Conservation (phyloP, 2,888 invertebrate genomes). For the Cantharis nigra region DNA sequence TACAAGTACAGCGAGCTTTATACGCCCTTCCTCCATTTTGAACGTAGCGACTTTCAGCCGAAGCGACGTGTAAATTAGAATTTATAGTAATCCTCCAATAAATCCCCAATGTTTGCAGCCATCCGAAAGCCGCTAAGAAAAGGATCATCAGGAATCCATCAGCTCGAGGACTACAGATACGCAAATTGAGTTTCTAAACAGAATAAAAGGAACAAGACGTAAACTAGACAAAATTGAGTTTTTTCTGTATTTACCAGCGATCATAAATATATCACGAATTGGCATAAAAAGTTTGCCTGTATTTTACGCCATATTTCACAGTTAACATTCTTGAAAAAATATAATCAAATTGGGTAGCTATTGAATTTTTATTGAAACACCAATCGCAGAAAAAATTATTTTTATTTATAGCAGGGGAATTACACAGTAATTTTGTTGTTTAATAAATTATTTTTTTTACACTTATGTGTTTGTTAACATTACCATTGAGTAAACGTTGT, state of each 20-base stretch:
- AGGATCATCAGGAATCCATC: conserved; percentile 36
- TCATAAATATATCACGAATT: not conserved
- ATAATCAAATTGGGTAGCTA: not conserved
- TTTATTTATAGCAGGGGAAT: not conserved
- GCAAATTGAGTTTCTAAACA: conserved; percentile 32
- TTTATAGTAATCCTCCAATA: conserved; percentile 38
- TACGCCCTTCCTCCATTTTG: not conserved
- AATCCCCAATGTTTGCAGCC: conserved; percentile 36
- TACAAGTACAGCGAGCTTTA: conserved; percentile 11
- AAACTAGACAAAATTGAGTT: conserved; percentile 1
- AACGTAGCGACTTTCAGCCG: conserved; percentile 24
- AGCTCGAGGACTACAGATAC: conserved; percentile 34
- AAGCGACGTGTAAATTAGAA: conserved; percentile 40
- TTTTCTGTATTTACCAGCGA: not conserved
- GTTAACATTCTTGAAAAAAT: not conserved
- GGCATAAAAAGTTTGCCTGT: not conserved
- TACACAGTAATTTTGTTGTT: not conserved
- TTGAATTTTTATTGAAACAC: not conserved
- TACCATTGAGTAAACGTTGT: not conserved
- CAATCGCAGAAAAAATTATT: not conserved
- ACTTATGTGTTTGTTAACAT: not conserved
- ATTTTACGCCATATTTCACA: not conserved
- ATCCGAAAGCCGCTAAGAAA: conserved; percentile 29
- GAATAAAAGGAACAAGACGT: conserved; percentile 25
- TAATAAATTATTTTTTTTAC: not conserved